Evolutionary conservation across 2,113 vertebrate species (phyloP).

Genomic region (Tinamus guttatus): DNA sequence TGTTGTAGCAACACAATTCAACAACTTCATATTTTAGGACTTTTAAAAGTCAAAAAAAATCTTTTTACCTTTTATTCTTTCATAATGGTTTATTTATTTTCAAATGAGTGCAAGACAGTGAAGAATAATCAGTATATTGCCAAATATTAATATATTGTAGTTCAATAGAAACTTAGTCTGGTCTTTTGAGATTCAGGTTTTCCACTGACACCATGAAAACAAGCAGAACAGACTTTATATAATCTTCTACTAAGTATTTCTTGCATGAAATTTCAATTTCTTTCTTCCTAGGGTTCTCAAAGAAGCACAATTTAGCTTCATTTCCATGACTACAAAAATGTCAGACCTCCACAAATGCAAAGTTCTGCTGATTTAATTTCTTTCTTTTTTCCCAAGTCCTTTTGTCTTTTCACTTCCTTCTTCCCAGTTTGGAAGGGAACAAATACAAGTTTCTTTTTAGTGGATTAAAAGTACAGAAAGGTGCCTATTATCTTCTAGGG

Average conservation of each 20-base stretch:
- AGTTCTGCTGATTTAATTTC: not conserved
- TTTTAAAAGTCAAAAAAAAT: conserved; percentile 5
- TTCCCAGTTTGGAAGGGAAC: not conserved
- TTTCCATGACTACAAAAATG: not conserved
- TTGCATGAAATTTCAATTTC: conserved; percentile 8
- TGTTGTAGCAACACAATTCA: conserved; percentile 38
- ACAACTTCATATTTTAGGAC: conserved; percentile 15
- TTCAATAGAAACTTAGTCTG: conserved; percentile 16
- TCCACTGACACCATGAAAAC: conserved; percentile 52
- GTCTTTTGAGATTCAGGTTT: conserved; percentile 35
- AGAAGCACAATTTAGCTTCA: not conserved
- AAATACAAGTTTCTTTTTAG: not conserved
- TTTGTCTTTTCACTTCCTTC: not conserved
- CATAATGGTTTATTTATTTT: not conserved
- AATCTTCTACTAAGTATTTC: not conserved
- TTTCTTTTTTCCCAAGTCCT: not conserved
- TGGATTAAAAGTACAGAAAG: not conserved
- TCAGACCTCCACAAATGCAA: not conserved
- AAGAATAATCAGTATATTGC: conserved; percentile 32
- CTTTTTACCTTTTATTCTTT: conserved; percentile 24
- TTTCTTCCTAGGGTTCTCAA: not conserved
- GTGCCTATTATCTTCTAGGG: not conserved
- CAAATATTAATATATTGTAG: conserved; percentile 20
- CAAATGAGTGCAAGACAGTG: not conserved
- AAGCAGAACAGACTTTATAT: not conserved